Base-by-base conservation (phyloP, 2,113 vertebrate genomes). In the Ictalurus punctatus region DNA sequence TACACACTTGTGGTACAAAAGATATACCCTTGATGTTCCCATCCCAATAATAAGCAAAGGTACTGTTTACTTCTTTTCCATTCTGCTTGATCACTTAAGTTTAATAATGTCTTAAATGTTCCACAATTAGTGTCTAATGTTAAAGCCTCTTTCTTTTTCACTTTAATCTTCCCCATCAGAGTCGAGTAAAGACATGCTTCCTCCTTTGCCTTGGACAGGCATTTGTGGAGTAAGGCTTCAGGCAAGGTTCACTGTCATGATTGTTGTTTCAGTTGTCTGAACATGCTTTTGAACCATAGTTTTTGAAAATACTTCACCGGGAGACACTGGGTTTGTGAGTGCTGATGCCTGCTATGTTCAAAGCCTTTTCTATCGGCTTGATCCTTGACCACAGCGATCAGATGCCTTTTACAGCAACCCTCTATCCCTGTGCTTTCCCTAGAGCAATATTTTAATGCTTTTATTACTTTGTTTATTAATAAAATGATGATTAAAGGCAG, bases 171-270 rank as follows among this genome's bases (percentile, higher is more conserved):
- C 12, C 4, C 44, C 89, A 58, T 85, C 88, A 63, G 79, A 74
- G 67, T 90, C 90, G 1, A 90, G 94, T 93, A 90, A 80, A 56
- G 90, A 93, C 94, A 92, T 4, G 92, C 87, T 91, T 81, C 73
- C 84, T 56, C 52, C 74, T 73, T 73, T 59, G 54, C 34, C 67
- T 69, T 76, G 73, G 59, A 89, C 88, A 71, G 86, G 59, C 84
- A 83, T 87, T 61, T 63, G 79, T 91, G 86, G 76, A 61, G 34
- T 87, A 90, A 34, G 56, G 82, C 84, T 91, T 67, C 89, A 93
- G 92, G 91, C 73, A 89, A 91, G 86, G 84, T 92, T 92, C 86
- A 91, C 63, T 90, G 69, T 89, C 85, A 87, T 87, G 86, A 94
- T 92, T 93, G 91, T 92, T 25, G 37, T 84, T 79, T 52, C 85